Evolutionary conservation across 2,113 vertebrate genomes (phyloP).

Genomic region (Pitta sordida): DNA sequence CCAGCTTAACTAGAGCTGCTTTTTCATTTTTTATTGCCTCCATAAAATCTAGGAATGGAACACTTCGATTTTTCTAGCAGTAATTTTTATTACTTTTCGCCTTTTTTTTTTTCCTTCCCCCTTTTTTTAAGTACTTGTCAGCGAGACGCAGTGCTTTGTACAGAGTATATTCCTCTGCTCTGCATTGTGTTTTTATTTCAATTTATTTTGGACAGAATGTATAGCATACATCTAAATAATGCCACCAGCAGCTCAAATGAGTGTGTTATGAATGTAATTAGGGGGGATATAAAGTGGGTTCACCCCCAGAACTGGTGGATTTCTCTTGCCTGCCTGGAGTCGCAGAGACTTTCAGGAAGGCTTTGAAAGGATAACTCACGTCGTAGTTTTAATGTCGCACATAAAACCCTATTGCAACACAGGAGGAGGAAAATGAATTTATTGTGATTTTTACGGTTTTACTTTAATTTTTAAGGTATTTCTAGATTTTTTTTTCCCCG

Average conservation of each 20-base stretch:
- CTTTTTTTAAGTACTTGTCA: conserved; percentile 67
- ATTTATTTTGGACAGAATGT: conserved; percentile 67
- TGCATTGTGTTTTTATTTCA: conserved; percentile 71
- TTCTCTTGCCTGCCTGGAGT: background rate
- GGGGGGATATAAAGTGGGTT: conserved; percentile 22
- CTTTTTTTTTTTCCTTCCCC: too few species aligned
- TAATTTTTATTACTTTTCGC: conserved; percentile 72
- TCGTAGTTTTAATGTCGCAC: conserved; percentile 24
- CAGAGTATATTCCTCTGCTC: conserved; percentile 59
- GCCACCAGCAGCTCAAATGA: background rate
- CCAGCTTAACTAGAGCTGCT: conserved; percentile 67
- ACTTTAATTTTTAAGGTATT: conserved; percentile 41
- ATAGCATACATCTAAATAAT: conserved; percentile 64
- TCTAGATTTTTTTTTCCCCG: conserved; percentile 16
- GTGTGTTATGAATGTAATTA: conserved; percentile 40
- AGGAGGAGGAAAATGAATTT: conserved; percentile 28
- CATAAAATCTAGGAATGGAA: conserved; percentile 68
- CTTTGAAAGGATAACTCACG: conserved; percentile 47
- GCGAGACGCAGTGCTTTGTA: conserved; percentile 36
- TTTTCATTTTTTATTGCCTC: conserved; percentile 61
- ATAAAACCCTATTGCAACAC: conserved; percentile 44
- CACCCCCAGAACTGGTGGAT: background rate
- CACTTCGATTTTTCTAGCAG: conserved; percentile 70
- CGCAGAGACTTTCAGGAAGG: background rate
- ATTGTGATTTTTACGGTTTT: conserved; percentile 15